Evolutionary conservation across 2,888 invertebrate species (phyloP).

Genomic region (Crossocerus cetratus): DNA sequence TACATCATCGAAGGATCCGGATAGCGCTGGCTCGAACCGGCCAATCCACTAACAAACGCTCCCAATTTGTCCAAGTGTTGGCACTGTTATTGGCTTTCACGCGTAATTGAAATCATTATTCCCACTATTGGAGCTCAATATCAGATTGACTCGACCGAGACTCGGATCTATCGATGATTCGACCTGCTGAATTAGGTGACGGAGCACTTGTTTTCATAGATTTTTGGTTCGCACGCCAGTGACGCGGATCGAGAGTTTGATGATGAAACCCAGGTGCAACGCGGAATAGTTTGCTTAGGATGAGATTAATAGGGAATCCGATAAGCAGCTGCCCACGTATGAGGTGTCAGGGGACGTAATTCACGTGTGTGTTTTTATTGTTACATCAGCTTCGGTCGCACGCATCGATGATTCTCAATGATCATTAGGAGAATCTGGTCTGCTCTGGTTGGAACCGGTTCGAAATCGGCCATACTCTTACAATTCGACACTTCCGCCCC

Average conservation of each 20-base stretch:
- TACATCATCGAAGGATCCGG: slow-evolving; percentile 36
- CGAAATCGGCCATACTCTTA: slow-evolving; percentile 1
- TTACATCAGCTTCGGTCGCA: slow-evolving; percentile 8
- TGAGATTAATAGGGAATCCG: no score
- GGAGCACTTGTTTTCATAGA: no score
- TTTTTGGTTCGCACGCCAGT: no score
- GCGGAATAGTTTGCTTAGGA: not conserved
- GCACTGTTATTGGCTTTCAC: no score
- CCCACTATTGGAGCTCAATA: no score
- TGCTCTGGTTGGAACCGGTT: slow-evolving; percentile 43
- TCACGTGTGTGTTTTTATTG: slow-evolving; percentile 7
- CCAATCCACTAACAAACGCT: slow-evolving; percentile 25
- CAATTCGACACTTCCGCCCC: not conserved
- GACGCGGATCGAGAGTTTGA: no score
- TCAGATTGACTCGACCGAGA: no score
- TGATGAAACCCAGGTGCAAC: not conserved
- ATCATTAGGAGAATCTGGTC: slow-evolving; percentile 22
- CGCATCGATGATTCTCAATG: slow-evolving; percentile 14
- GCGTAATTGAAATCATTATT: no score
- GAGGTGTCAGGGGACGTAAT: no score
- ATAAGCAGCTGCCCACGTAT: no score
- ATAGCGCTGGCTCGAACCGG: slow-evolving; percentile 61
- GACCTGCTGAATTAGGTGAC: no score
- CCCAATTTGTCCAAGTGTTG: not conserved
- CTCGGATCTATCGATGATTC: no score